Conservation (phyloP, 2,113 vertebrate species). For the Chloroceryle aenea region DNA sequence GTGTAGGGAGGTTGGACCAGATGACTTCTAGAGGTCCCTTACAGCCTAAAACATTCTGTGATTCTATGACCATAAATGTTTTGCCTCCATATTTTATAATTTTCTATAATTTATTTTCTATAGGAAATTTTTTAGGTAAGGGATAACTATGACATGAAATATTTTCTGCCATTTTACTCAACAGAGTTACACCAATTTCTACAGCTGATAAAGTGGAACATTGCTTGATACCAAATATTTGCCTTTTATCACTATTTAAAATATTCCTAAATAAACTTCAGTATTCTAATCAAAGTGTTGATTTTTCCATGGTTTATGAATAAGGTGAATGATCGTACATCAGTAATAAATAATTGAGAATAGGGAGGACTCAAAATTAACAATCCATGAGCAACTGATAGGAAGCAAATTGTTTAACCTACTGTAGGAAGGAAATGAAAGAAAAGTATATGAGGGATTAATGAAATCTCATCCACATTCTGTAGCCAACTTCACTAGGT, state of each 20-base stretch:
- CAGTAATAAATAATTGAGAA: constrained; percentile 32
- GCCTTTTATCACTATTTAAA: background rate
- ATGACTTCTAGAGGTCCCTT: no score
- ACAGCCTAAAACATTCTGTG: no score
- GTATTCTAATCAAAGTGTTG: background rate
- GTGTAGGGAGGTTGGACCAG: no score
- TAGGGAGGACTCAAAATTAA: background rate
- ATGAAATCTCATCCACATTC: background rate
- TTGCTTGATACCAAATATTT: constrained; percentile 5
- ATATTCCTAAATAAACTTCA: background rate
- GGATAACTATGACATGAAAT: background rate
- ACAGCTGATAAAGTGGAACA: background rate
- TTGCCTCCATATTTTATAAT: background rate
- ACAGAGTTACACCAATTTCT: background rate
- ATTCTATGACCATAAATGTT: rapidly evolving
- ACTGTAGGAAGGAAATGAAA: background rate
- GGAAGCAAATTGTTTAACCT: background rate
- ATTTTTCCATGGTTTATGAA: background rate
- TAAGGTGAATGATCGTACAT: background rate
- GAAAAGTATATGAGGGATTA: background rate
- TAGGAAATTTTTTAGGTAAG: background rate
- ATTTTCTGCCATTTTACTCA: background rate
- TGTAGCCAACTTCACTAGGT: background rate
- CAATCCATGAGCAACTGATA: background rate
- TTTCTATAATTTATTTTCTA: background rate